Evolutionary conservation across 2,888 invertebrate genomes (phyloP).

Genomic region (Rambutsinella grinnellia): DNA sequence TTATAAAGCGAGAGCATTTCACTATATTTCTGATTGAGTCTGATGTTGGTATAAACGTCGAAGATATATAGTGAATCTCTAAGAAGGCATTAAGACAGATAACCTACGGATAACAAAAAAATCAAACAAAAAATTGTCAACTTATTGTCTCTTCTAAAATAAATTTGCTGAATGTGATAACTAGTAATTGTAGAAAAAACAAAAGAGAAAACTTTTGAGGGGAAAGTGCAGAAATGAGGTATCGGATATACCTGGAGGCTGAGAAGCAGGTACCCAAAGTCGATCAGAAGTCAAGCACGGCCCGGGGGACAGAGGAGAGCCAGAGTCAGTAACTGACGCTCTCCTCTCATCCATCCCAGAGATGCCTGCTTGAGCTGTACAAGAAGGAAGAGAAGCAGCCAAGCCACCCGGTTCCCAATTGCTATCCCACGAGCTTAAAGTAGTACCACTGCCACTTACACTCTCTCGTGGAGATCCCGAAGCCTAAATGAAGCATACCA

Average conservation of each 20-base stretch:
- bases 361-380: conserved; percentile 50
- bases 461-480: conserved; percentile 65
- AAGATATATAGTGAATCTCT: background rate
- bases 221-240: background rate
- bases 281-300: conserved; percentile 61
- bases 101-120: conserved; percentile 8
- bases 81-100: conserved; percentile 30
- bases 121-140: background rate
- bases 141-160: conserved; percentile 1
- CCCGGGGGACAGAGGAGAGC: conserved; percentile 61
- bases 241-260: conserved; percentile 59
- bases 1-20: background rate
- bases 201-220: conserved; percentile 1
- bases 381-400: conserved; percentile 64
- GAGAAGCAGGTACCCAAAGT: conserved; percentile 61
- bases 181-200: conserved; percentile 3
- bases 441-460: conserved; percentile 64
- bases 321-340: conserved; percentile 57
- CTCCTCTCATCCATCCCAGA: conserved; percentile 57
- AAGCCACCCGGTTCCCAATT: conserved; percentile 64
- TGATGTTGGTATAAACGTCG: background rate
- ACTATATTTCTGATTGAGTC: background rate
- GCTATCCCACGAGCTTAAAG: conserved; percentile 65
- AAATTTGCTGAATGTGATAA: too few relatives aligned
- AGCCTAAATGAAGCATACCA: conserved; percentile 50